Evolutionary conservation across 64 coral and sea anemone genomes (phyloP).

Genomic region (Actinia equina): DNA sequence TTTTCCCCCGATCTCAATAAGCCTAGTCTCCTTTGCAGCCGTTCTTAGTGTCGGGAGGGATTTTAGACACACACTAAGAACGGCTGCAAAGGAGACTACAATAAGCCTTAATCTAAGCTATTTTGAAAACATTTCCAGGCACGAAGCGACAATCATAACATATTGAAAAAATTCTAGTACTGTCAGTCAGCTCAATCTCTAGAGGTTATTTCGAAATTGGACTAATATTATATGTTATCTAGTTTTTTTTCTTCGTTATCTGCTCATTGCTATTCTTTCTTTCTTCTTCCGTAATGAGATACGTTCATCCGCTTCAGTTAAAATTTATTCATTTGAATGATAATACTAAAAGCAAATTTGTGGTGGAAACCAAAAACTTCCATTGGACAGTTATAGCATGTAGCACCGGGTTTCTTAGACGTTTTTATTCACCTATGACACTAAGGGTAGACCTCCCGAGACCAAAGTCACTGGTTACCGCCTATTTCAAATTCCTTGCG

Average conservation of each 20-base stretch:
- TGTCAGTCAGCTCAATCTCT: background rate
- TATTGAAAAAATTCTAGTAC: background rate
- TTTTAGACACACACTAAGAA: too few relatives aligned
- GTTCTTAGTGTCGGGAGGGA: too few relatives aligned
- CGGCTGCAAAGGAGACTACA: background rate
- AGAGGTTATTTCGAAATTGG: background rate
- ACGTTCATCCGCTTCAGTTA: background rate
- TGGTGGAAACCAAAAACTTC: background rate
- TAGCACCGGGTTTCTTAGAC: background rate
- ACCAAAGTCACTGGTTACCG: background rate
- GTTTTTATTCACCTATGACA: background rate
- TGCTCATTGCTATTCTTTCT: background rate
- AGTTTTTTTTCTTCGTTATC: background rate
- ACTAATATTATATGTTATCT: background rate
- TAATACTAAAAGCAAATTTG: background rate
- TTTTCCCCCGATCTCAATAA: background rate
- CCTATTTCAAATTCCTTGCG: background rate
- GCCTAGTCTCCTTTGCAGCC: background rate
- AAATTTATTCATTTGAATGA: background rate
- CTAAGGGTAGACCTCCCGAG: background rate
- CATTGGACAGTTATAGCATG: background rate
- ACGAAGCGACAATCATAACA: background rate
- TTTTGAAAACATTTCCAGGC: background rate
- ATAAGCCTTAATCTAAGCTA: background rate
- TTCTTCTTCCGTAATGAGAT: conserved; percentile 16